Conservation (phyloP, 2,113 vertebrate genomes). For the Strix aluco region DNA sequence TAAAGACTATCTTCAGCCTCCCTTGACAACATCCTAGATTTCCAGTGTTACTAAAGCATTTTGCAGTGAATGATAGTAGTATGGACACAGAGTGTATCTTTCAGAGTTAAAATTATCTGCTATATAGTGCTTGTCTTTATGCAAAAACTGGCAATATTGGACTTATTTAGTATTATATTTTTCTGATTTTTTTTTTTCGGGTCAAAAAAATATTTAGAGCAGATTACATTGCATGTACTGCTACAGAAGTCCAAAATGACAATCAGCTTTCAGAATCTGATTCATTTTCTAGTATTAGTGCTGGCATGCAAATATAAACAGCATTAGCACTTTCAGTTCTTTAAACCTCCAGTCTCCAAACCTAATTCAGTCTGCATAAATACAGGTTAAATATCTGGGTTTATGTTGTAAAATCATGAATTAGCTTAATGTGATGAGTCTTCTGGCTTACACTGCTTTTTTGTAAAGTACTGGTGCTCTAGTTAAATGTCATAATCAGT, state of each 20-base stretch:
- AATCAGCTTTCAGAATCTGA: background rate
- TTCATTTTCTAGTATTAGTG: background rate
- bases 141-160: background rate
- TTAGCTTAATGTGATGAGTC: background rate
- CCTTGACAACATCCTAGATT: background rate
- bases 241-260: background rate
- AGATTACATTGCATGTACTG: background rate
- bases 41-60: background rate
- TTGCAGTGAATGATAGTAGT: background rate
- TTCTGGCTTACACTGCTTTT: background rate
- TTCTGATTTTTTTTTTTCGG: background rate
- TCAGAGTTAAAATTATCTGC: background rate
- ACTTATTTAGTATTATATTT: background rate
- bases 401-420: background rate
- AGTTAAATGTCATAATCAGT: background rate
- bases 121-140: background rate
- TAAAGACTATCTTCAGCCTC: background rate
- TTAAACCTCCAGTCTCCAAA: background rate
- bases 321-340: background rate
- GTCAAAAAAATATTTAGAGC: background rate
- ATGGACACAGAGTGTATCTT: background rate
- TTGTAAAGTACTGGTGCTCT: background rate
- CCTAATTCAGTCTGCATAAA: background rate
- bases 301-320: background rate
- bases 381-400: background rate